Evolutionary conservation across 37 sponge, comb jelly and placozoan species (phyloP).

Genomic region (Oscarella lobularis): DNA sequence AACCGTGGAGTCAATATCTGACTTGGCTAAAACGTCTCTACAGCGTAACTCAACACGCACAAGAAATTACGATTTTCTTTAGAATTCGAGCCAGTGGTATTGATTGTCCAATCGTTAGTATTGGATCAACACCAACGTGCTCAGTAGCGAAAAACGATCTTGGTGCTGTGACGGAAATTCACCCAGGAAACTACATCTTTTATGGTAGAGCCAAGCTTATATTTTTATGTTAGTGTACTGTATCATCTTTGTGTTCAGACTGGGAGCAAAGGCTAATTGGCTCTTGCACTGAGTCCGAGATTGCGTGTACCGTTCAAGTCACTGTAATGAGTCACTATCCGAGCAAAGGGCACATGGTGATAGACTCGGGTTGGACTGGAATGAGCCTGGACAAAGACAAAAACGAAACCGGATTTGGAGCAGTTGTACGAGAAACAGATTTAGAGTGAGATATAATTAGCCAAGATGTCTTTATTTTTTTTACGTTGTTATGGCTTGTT

Average conservation of each 20-base stretch:
- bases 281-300: background rate
- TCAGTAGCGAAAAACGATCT: background rate
- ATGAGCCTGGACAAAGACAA: background rate
- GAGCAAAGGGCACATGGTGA: background rate
- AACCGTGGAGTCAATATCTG: too few relatives aligned
- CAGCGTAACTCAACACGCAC: background rate
- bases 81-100: background rate
- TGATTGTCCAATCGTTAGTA: background rate
- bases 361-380: background rate
- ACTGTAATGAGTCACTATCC: constrained; percentile 2
- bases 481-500: background rate
- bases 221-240: background rate
- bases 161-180: background rate
- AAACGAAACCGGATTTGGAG: background rate
- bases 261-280: background rate
- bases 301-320: background rate
- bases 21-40: background rate
- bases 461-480: background rate
- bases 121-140: constrained; percentile 2
- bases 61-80: background rate
- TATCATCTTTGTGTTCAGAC: constrained; percentile 4
- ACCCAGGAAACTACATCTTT: constrained; percentile 8
- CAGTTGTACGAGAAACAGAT: background rate
- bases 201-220: background rate
- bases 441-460: background rate